These are phyloP conservation scores for Theodoxus fluviatilis DNA, from an alignment of 2,888 invertebrate species.

Conservation along the genomic window DNA sequence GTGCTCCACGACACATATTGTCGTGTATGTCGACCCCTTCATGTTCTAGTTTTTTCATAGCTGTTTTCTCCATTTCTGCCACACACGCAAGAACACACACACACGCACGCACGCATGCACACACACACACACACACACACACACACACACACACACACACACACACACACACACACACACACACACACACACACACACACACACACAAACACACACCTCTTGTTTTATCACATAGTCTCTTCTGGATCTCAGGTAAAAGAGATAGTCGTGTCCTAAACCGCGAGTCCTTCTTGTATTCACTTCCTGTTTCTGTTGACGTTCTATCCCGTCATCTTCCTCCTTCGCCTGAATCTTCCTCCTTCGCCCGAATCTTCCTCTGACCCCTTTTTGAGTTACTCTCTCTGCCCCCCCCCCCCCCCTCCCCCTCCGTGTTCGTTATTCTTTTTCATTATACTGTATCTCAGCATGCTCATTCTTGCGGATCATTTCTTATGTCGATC, in stretches of 20 bases:
- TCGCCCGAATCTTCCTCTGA: background rate
- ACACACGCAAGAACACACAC: background rate
- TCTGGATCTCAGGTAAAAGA: background rate
- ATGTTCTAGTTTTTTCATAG: no score
- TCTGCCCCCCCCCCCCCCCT: background rate
- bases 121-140: background rate
- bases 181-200: constrained; percentile 3
- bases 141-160: background rate
- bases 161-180: constrained; percentile 12
- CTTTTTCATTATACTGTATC: background rate
- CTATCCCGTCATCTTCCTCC: background rate
- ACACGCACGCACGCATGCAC: background rate
- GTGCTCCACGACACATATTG: no score
- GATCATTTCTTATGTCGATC: background rate
- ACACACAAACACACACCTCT: background rate
- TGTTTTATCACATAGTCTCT: background rate
- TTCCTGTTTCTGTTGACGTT: background rate
- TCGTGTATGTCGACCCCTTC: no score
- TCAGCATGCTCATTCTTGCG: background rate
- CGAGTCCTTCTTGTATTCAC: background rate
- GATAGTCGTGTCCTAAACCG: background rate
- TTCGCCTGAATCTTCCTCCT: background rate
- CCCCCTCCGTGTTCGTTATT: background rate
- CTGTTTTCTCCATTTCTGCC: no score
- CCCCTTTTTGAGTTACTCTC: background rate